A percentile compares a stretch with the other conserved stretches of the same genome.
Evolutionary conservation across 2,797 vertebrate genomes (phyloP).

Genomic region (Myotis pilosus): DNA sequence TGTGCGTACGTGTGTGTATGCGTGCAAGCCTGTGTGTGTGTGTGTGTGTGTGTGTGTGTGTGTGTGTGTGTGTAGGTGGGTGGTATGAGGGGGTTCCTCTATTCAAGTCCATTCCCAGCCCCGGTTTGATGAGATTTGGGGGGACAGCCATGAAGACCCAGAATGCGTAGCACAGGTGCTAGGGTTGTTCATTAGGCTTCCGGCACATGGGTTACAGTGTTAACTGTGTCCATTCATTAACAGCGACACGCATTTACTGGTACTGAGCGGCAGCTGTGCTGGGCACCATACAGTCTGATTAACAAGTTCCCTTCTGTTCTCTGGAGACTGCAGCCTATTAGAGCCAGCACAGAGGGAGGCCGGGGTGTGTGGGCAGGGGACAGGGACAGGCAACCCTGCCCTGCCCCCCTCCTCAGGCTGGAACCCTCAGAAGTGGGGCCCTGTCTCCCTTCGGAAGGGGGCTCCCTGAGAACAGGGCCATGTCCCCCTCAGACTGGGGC

Average conservation of each 20-base stretch:
- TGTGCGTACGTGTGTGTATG: background rate
- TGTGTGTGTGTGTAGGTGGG: background rate
- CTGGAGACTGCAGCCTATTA: background rate
- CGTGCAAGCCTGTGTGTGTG: background rate
- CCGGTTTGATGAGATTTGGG: background rate
- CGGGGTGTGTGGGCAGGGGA: accelerated
- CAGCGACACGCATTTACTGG: background rate
- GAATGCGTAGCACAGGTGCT: background rate
- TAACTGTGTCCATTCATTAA: background rate
- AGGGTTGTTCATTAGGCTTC: background rate
- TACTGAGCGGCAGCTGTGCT: background rate
- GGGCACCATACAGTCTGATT: background rate
- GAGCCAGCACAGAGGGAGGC: background rate
- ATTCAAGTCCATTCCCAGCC: background rate
- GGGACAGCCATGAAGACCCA: background rate
- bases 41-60: background rate
- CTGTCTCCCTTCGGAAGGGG: background rate
- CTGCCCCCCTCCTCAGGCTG: background rate
- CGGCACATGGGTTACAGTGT: background rate
- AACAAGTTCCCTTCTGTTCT: background rate
- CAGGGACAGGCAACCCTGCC: background rate
- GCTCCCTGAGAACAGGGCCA: too few relatives aligned
- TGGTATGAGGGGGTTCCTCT: background rate
- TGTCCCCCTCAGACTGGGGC: too few relatives aligned
- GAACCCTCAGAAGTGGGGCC: too few relatives aligned